These are phyloP conservation scores for Catocala sponsa DNA, from an alignment of 2,888 invertebrate species.

Conservation along the genomic window DNA sequence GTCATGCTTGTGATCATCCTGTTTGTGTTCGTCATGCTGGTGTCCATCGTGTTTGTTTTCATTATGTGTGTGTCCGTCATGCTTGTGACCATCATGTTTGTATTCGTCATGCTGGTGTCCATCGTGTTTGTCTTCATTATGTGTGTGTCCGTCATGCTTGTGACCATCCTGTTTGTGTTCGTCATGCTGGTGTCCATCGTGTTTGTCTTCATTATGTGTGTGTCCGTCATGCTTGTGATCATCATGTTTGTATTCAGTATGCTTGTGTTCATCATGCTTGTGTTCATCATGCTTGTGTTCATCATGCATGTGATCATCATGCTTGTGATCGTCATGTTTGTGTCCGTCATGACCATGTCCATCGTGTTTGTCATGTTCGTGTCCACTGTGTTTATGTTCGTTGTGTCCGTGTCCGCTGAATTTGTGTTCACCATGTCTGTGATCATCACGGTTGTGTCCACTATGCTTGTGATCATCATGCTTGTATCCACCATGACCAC, in stretches of 20 bases:
- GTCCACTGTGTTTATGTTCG: neutral
- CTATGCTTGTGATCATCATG: neutral
- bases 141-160: too few species aligned
- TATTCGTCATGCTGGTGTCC: neutral
- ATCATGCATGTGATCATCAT: neutral
- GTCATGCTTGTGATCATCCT: neutral
- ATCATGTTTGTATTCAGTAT: neutral
- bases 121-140: neutral
- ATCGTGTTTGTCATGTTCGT: neutral
- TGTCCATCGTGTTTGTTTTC: neutral
- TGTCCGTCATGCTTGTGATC: neutral
- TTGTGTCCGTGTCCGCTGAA: neutral
- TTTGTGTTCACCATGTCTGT: neutral
- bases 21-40: neutral
- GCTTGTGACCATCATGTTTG: neutral
- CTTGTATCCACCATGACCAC: neutral
- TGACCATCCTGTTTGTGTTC: neutral
- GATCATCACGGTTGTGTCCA: neutral
- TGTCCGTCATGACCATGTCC: neutral
- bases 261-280: neutral
- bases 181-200: too few species aligned
- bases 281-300: neutral
- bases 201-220: too few species aligned
- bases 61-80: conserved; percentile 3
- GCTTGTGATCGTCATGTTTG: too few species aligned